Conservation (phyloP, 2,113 vertebrate genomes). For the Nanorana parkeri region DNA sequence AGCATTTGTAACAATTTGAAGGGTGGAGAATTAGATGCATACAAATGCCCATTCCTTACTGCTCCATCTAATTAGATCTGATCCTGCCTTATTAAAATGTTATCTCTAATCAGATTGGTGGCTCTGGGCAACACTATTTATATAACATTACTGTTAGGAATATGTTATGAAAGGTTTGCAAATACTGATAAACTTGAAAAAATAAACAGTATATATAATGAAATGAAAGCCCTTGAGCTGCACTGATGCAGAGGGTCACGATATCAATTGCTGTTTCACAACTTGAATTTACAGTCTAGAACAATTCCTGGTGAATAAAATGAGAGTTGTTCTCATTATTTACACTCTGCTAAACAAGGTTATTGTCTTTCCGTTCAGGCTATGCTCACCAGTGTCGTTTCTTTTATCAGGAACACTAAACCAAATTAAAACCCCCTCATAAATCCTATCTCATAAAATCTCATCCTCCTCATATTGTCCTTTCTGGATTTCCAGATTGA, state of each 20-base stretch:
- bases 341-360: conserved; percentile 56
- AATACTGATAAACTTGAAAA: background rate
- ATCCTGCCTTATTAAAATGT: no score
- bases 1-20: no score
- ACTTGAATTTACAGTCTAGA: conserved; percentile 48
- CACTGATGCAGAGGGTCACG: conserved; percentile 13
- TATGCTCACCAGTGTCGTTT: conserved; percentile 62
- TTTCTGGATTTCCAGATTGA: background rate
- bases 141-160: no score
- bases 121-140: no score
- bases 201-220: conserved; percentile 16
- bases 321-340: conserved; percentile 62
- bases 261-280: conserved; percentile 41
- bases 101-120: no score
- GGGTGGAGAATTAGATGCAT: no score
- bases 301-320: conserved; percentile 60
- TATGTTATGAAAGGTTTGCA: no score
- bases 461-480: background rate
- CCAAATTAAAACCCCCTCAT: conserved; percentile 57
- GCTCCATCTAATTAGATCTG: no score
- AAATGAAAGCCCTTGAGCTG: background rate
- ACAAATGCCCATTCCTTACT: no score
- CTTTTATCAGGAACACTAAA: conserved; percentile 58
- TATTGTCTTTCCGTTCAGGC: conserved; percentile 53
- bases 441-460: conserved; percentile 58